Evolutionary conservation across 2,113 vertebrate species (phyloP).

Genomic region (Coptodon bakossiorum): DNA sequence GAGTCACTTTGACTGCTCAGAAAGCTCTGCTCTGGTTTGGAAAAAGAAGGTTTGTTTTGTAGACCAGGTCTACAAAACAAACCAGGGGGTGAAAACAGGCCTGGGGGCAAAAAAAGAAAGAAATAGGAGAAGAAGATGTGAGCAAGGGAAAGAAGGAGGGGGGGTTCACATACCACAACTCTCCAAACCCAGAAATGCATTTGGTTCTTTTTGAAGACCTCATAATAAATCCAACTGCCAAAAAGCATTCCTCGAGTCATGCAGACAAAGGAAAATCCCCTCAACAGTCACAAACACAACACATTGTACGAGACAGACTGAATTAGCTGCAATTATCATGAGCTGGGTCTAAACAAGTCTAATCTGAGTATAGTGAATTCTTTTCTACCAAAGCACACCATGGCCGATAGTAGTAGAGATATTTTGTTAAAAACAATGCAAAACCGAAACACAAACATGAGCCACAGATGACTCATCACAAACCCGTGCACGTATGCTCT

Average conservation of each 20-base stretch:
- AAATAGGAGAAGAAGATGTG: neutral
- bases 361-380: neutral
- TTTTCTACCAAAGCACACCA: neutral
- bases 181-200: conserved; percentile 49
- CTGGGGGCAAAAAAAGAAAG: neutral
- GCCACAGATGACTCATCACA: neutral
- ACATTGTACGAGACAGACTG: neutral
- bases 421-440: neutral
- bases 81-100: neutral
- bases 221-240: conserved; percentile 47
- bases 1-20: conserved; percentile 19
- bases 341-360: neutral
- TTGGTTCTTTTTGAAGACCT: conserved; percentile 42
- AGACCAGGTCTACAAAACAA: neutral
- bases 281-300: conserved; percentile 24
- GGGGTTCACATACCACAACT: conserved; percentile 59
- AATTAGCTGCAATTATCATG: neutral
- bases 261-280: conserved; percentile 46
- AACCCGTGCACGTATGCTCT: neutral
- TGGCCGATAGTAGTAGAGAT: neutral
- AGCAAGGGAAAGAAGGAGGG: neutral
- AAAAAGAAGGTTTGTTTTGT: neutral
- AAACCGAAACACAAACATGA: neutral
- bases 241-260: conserved; percentile 45
- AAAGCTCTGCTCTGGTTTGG: neutral